Evolutionary conservation across 2,113 vertebrate species (phyloP).

Genomic region (Seriola dumerili): DNA sequence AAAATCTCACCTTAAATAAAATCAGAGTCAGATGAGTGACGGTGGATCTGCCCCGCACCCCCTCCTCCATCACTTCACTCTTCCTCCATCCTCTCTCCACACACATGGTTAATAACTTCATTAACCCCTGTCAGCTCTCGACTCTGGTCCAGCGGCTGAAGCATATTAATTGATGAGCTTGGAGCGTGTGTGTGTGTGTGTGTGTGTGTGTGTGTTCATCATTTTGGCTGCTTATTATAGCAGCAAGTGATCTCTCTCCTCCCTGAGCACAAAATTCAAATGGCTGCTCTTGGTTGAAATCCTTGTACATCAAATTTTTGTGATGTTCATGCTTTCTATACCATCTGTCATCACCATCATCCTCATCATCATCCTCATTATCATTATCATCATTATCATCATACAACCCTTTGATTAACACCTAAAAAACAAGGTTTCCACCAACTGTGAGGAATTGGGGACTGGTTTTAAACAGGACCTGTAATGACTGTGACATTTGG

Average conservation of each 20-base stretch:
- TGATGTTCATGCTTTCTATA: not conserved
- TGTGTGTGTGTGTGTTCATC: not conserved
- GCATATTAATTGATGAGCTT: conserved; percentile 32
- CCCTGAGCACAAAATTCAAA: not conserved
- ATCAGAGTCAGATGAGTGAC: conserved; percentile 9
- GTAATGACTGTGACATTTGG: conserved; percentile 7
- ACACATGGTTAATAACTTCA: conserved; percentile 46
- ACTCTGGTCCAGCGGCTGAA: conserved; percentile 20
- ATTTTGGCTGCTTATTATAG: conserved; percentile 21
- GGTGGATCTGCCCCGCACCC: not conserved
- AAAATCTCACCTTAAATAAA: not conserved
- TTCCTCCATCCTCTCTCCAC: conserved; percentile 3
- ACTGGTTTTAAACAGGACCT: not conserved
- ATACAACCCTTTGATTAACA: not conserved
- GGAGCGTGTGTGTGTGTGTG: not conserved
- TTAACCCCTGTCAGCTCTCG: conserved; percentile 48
- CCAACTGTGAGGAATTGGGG: not conserved
- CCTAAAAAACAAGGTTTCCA: not conserved
- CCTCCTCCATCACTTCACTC: conserved; percentile 1
- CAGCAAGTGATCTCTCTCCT: conserved; percentile 10
- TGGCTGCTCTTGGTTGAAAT: conserved; percentile 3
- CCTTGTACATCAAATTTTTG: not conserved
- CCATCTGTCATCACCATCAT: too few species aligned
- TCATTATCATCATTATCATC: too few species aligned
- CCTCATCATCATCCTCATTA: too few species aligned